These are phyloP conservation scores for Cyclophora albipunctata DNA, from an alignment of 2,888 invertebrate genomes.

Conservation along the genomic window DNA sequence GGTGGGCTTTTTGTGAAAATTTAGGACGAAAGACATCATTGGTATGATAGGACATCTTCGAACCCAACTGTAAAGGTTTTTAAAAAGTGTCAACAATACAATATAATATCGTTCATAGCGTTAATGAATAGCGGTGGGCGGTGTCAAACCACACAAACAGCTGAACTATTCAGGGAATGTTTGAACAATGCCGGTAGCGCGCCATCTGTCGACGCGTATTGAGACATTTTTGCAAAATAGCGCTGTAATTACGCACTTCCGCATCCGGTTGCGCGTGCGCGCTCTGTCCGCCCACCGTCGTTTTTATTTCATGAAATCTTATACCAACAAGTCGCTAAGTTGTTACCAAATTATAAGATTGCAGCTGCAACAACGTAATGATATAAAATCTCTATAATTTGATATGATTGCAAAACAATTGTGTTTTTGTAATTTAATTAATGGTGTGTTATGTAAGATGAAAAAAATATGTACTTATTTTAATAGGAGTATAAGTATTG, in stretches of 20 bases:
- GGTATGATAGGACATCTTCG: no score
- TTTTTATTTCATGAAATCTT: slow-evolving; percentile 45
- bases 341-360: slow-evolving; percentile 19
- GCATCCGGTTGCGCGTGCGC: slow-evolving; percentile 70
- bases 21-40: no score
- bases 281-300: slow-evolving; percentile 51
- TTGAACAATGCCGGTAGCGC: slow-evolving; percentile 46
- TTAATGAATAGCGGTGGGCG: slow-evolving; percentile 41
- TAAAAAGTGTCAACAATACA: not conserved
- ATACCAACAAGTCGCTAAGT: slow-evolving; percentile 35
- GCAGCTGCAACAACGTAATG: slow-evolving; percentile 12
- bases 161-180: slow-evolving; percentile 57
- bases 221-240: slow-evolving; percentile 72
- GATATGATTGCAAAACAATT: not conserved
- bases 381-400: not conserved
- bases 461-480: no score
- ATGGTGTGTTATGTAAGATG: no score
- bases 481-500: no score
- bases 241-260: slow-evolving; percentile 67
- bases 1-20: no score
- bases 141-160: slow-evolving; percentile 47
- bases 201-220: slow-evolving; percentile 65
- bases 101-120: slow-evolving; percentile 11
- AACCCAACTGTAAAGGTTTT: no score
- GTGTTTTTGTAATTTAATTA: no score